Base-by-base conservation (phyloP, 2,797 vertebrate species). In the Crossoptilon crossoptilon region DNA sequence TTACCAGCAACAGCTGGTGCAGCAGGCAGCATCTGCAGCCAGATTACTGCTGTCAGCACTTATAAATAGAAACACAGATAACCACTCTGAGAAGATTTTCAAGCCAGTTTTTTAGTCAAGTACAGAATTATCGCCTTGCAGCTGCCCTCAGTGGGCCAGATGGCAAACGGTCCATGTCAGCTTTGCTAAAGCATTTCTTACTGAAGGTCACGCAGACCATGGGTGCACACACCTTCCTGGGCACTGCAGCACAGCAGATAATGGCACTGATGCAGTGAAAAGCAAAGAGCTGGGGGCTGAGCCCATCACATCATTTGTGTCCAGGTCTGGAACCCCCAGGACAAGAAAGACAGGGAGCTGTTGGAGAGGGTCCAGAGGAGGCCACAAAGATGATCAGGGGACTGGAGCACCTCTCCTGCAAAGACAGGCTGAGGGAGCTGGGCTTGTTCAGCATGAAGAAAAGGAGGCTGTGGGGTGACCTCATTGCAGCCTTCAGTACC, bases 21-120 rank as follows among this genome's bases (percentile, higher is more conserved):
- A 91, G 55, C 90, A 79, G 90, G 90, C 91, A 87, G 90, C 94
- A 91, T 88, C 95, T 92, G 94, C 91, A 94, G 78, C 69, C 91
- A 87, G 94, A 90, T 88, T 53, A 88, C 71, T 33, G 88, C 93
- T 90, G 43, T 7, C 51, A 84, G 84, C 37, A 29, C 49, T 90
- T 66, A 87, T 58, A 95, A 94, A 94, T 49, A 90, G 95, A 84
- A 88, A 68, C 78, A 35, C 0, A 21, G 74, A 85, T 67, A 86
- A 91, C 49, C 49, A 21, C 72, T 49, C 74, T 4, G 46, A 82
- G 62, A 44, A 37, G 37, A 66, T 63, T 91, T 85, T 73, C 82
- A 87, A 93, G 26, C 31, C 43, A 6, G 62, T 56, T 88, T 41
- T 18, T 51, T 4, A 89, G 44, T 35, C 74, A 63, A 71, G 88